Conservation (phyloP, 2,888 invertebrate species). For the Caenorhabditis doughertyi region DNA sequence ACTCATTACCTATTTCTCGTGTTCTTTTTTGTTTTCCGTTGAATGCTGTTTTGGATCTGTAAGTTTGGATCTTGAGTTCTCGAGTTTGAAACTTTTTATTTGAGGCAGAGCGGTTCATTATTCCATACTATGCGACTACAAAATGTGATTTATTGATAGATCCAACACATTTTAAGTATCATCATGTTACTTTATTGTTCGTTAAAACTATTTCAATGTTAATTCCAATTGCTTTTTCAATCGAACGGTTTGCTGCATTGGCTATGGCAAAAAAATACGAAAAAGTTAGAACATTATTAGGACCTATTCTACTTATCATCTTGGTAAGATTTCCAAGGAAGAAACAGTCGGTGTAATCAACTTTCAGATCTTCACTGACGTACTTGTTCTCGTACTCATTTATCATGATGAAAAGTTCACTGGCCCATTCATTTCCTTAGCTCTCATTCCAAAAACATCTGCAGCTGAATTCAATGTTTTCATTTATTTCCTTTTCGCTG, state of each 20-base stretch:
- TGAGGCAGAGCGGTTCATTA: constrained; percentile 32
- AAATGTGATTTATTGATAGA: constrained; percentile 36
- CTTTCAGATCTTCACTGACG: constrained; percentile 4
- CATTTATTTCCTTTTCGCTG: constrained; percentile 7
- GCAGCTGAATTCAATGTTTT: constrained; percentile 14
- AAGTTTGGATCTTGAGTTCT: neutral
- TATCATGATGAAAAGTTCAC: constrained; percentile 31
- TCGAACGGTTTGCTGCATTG: constrained; percentile 46
- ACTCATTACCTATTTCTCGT: neutral
- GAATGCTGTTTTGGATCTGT: constrained; percentile 3
- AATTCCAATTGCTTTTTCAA: constrained; percentile 33
- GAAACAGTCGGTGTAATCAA: neutral
- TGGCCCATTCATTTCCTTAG: constrained; percentile 34
- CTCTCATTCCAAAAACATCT: constrained; percentile 20
- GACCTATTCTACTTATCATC: constrained; percentile 22
- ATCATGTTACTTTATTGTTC: constrained; percentile 11
- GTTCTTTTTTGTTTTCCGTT: constrained; percentile 5
- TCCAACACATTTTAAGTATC: constrained; percentile 1
- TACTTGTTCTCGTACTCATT: neutral
- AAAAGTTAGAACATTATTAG: neutral
- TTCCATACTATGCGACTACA: constrained; percentile 6
- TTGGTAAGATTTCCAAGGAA: constrained; percentile 15
- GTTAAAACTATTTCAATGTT: constrained; percentile 33
- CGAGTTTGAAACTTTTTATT: neutral
- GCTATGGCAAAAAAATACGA: constrained; percentile 40